Conservation (phyloP, 1,140 invertebrate genomes). For the Leguminivora glycinivorella region DNA sequence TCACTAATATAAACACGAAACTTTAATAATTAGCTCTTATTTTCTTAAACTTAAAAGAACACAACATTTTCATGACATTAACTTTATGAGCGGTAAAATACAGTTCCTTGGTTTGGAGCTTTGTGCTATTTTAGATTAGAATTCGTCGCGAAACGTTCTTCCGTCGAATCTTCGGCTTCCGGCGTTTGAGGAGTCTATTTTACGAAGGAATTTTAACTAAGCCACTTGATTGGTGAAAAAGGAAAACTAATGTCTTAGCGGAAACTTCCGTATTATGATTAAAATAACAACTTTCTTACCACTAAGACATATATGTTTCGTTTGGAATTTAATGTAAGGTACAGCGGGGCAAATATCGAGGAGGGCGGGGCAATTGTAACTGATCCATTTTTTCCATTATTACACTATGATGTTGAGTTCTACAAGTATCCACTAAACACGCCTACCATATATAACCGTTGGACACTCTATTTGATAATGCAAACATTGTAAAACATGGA, state of each 20-base stretch:
- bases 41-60: not conserved
- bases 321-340: too few relatives aligned
- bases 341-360: too few relatives aligned
- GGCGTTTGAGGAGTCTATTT: slow-evolving; percentile 34
- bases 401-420: too few relatives aligned
- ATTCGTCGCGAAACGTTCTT: slow-evolving; percentile 35
- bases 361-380: too few relatives aligned
- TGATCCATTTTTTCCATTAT: too few relatives aligned
- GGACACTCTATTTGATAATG: too few relatives aligned
- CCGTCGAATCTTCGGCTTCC: slow-evolving; percentile 33
- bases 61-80: slow-evolving; percentile 15
- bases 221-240: slow-evolving; percentile 6
- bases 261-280: not conserved
- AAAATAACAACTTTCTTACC: not conserved
- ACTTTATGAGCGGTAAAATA: slow-evolving; percentile 13
- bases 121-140: slow-evolving; percentile 35
- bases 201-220: slow-evolving; percentile 38
- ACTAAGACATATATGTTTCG: too few relatives aligned
- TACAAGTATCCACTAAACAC: too few relatives aligned
- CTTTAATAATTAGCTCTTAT: not conserved
- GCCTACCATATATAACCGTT: too few relatives aligned
- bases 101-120: slow-evolving; percentile 34
- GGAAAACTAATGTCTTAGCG: not conserved
- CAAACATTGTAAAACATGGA: too few relatives aligned
- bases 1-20: not conserved